Percentiles rank a stretch among this genome's conserved stretches.
These are phyloP conservation scores for Paracanthobrama guichenoti DNA, from an alignment of 2,113 vertebrate species.

Conservation along the genomic window DNA sequence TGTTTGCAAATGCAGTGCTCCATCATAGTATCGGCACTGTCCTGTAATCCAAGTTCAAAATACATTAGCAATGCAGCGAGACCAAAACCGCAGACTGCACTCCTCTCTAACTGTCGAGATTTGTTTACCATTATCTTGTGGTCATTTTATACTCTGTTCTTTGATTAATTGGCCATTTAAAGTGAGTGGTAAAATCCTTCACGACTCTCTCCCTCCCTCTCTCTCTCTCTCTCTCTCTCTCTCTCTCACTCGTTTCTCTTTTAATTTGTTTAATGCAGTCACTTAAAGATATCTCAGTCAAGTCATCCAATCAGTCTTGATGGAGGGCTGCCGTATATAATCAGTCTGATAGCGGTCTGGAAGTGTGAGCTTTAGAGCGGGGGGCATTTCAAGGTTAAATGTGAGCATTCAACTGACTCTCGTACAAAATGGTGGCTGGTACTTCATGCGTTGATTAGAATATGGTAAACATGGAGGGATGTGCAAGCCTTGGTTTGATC, in stretches of 20 bases:
- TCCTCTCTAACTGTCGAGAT: not conserved
- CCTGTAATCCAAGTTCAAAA: not conserved
- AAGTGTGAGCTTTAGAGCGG: conserved; percentile 25
- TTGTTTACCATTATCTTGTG: conserved; percentile 21
- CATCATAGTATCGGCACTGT: not conserved
- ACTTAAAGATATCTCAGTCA: conserved; percentile 33
- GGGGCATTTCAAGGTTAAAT: conserved; percentile 32
- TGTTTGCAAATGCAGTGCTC: not conserved
- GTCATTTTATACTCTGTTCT: conserved; percentile 25
- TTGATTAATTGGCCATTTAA: conserved; percentile 25
- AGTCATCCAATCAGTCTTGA: conserved; percentile 39
- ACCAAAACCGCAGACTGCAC: not conserved
- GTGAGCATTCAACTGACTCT: conserved; percentile 12
- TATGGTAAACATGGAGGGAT: conserved; percentile 62
- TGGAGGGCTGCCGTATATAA: conserved; percentile 8
- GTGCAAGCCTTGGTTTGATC: conserved; percentile 65
- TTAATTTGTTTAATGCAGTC: conserved; percentile 48
- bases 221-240: not conserved
- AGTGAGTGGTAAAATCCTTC: conserved; percentile 29
- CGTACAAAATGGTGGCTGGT: conserved; percentile 64
- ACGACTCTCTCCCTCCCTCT: not conserved
- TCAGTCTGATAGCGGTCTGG: conserved; percentile 24
- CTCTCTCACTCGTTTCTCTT: too few species aligned
- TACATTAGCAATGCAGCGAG: not conserved
- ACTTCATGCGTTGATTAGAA: conserved; percentile 23